Percentiles rank a stretch among this genome's conserved stretches.
Evolutionary conservation across 2,888 invertebrate species (phyloP).

Genomic region (Alviniconcha strummeri): DNA sequence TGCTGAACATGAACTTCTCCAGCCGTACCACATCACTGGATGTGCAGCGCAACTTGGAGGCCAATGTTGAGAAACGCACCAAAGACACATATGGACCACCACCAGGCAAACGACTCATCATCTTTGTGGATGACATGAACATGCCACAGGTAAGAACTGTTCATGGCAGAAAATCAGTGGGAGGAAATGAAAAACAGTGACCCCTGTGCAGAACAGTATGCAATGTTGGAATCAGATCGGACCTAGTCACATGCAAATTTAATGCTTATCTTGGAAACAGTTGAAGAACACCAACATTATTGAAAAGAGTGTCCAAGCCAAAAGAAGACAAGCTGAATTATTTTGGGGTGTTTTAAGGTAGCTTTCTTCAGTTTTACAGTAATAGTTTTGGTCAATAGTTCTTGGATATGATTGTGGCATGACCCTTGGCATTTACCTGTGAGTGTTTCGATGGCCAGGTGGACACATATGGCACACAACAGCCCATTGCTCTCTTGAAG

Average conservation of each 20-base stretch:
- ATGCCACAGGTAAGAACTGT: slow-evolving; percentile 84
- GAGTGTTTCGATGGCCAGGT: slow-evolving; percentile 64
- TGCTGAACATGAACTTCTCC: slow-evolving; percentile 92
- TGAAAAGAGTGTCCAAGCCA: no score
- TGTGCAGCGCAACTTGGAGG: slow-evolving; percentile 90
- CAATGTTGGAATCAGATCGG: not conserved
- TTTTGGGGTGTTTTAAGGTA: no score
- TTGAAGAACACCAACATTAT: no score
- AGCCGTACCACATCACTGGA: slow-evolving; percentile 93
- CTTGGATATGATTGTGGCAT: no score
- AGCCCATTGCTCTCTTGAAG: slow-evolving; percentile 93
- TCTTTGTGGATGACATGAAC: slow-evolving; percentile 96
- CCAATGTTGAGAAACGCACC: slow-evolving; percentile 90
- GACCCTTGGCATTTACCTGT: no score
- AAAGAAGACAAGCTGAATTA: no score
- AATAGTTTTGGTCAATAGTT: no score
- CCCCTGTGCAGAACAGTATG: not conserved
- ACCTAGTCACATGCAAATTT: no score
- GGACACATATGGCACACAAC: slow-evolving; percentile 93
- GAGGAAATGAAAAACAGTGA: no score
- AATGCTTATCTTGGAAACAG: no score
- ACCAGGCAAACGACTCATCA: slow-evolving; percentile 89
- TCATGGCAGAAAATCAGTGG: no score
- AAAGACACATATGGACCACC: slow-evolving; percentile 93
- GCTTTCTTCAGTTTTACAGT: no score